These are phyloP conservation scores for Iphiclides podalirius DNA, from an alignment of 2,888 invertebrate species.

Conservation along the genomic window DNA sequence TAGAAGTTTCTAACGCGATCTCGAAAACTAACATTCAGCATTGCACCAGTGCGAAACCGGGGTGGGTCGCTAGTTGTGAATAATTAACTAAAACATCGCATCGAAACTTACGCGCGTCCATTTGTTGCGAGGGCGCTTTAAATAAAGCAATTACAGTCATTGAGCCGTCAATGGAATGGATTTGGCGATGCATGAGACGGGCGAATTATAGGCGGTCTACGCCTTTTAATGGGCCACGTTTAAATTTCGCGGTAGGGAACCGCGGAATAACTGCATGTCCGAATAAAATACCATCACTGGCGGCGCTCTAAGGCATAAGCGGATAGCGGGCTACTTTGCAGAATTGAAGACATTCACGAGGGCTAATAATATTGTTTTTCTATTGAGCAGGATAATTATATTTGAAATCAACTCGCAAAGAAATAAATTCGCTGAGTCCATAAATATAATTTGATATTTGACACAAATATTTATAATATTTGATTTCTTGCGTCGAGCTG, in stretches of 20 bases:
- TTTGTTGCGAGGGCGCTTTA: constrained; percentile 21
- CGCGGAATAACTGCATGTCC: constrained; percentile 24
- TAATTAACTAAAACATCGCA: constrained; percentile 20
- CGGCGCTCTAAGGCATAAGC: constrained; percentile 12
- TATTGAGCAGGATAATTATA: too few relatives aligned
- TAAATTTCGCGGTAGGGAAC: constrained; percentile 39
- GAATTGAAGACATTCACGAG: too few relatives aligned
- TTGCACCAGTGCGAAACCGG: too few relatives aligned
- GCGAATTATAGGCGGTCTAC: constrained; percentile 41
- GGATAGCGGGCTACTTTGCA: constrained; percentile 1
- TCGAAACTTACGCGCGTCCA: neutral
- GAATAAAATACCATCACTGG: constrained; percentile 24
- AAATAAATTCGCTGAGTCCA: too few relatives aligned
- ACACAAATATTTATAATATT: too few relatives aligned
- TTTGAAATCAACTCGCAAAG: too few relatives aligned
- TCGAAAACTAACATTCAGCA: too few relatives aligned
- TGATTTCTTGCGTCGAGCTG: too few relatives aligned
- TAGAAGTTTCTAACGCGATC: too few relatives aligned
- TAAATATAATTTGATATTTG: too few relatives aligned
- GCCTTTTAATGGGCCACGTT: constrained; percentile 44
- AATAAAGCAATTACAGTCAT: constrained; percentile 36
- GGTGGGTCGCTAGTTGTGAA: too few relatives aligned
- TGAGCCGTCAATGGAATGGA: constrained; percentile 35
- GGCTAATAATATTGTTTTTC: too few relatives aligned
- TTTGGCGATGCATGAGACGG: constrained; percentile 31